Evolutionary conservation across 2,113 vertebrate species (phyloP).

Genomic region (Isurus oxyrinchus): DNA sequence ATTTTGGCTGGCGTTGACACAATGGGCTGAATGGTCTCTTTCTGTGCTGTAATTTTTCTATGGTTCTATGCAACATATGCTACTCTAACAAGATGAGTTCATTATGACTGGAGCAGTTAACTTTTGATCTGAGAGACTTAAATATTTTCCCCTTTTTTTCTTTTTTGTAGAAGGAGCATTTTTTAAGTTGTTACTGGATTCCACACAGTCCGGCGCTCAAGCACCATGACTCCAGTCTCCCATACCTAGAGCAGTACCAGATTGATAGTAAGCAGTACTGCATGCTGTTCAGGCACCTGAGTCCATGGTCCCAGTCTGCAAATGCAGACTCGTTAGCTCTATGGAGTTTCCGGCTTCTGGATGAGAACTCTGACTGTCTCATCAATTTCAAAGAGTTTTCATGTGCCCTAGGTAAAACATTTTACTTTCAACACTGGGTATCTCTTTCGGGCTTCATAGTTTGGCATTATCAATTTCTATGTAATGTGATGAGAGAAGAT

Average conservation of each 20-base stretch:
- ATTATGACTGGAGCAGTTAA: not conserved
- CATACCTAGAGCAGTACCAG: constrained; percentile 92
- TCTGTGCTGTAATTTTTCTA: no score
- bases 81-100: not conserved
- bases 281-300: constrained; percentile 72
- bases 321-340: constrained; percentile 72
- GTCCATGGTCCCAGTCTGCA: constrained; percentile 79
- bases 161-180: constrained; percentile 80
- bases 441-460: not conserved
- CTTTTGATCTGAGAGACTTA: constrained; percentile 6
- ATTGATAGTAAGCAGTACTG: constrained; percentile 85
- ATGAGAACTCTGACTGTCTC: constrained; percentile 76
- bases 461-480: not conserved
- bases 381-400: constrained; percentile 95
- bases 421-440: not conserved
- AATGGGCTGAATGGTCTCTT: no score
- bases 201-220: constrained; percentile 62
- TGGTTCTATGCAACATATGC: no score
- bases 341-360: constrained; percentile 81
- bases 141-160: constrained; percentile 33
- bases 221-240: constrained; percentile 88
- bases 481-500: not conserved
- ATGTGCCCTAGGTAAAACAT: constrained; percentile 65
- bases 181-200: constrained; percentile 88
- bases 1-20: no score